Base-by-base conservation (phyloP, 2,113 vertebrate species). In the Hemiscyllium ocellatum region DNA sequence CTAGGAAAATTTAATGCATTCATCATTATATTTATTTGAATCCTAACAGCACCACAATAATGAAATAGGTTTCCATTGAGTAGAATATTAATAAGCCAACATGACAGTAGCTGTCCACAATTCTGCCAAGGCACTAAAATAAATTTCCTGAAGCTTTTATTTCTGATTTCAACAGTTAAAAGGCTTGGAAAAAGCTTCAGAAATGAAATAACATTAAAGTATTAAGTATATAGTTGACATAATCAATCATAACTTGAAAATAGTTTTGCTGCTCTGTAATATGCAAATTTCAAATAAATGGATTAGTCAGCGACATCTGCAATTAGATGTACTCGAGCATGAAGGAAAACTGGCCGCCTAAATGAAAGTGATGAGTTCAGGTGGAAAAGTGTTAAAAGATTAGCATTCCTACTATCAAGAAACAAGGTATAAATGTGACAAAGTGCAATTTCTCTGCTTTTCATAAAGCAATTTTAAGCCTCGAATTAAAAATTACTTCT, bases 251-350 rank as follows among this genome's bases (percentile, higher is more conserved):
- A 76, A 29, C 50, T 50, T 33, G 68, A 72, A 72, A 95, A 26
- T 8, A 70, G 42, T 50, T 70, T 95, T 13, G 3, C 29, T 52
- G 37, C 69, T 47, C 37, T 95, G 94, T 24, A 72, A 52, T 33
- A 24, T 72, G 42, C 22, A 72, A 72, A 95, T 66, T 91, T 91
- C n/a, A 52, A 6, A 47, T 50, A 56, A 95, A 76, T 52, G 24
- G 47, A 72, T 69, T 69, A 69, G 65, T 42, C 19, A 69, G 42
- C n/a, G n/a, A 69, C 37, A 37, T 72, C 13, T 72, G 26, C 68
- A 95, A 95, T 95, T 42, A 95, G 72, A n/a, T 52, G 69, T 37
- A 17, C 50, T 95, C 94, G 72, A 95, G 94, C 94, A 52, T 52
- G 47, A 72, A 52, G 94, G 37, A 70, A 72, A 70, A 72, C 50